Evolutionary conservation across 1,140 invertebrate genomes (phyloP).

Genomic region (Physella acuta): DNA sequence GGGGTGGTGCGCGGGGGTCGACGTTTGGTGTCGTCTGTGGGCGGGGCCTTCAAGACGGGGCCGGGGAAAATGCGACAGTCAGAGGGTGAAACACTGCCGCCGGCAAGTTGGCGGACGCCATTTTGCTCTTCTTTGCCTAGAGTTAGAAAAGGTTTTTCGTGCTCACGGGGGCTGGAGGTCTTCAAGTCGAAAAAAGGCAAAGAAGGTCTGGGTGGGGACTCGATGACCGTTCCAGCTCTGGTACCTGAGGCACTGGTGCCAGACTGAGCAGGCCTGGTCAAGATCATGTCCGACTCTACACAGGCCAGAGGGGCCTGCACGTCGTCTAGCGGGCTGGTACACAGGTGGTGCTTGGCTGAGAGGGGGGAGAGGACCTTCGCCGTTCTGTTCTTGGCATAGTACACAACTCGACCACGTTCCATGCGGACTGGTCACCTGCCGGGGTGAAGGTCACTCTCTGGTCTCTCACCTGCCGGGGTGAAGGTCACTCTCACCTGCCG

Average conservation of each 20-base stretch:
- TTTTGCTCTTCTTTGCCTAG: not conserved
- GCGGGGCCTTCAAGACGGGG: not conserved
- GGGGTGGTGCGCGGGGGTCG: not conserved
- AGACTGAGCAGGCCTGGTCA: not conserved
- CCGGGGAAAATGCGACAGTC: not conserved
- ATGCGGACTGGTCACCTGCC: too few relatives aligned
- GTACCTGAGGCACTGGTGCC: too few relatives aligned
- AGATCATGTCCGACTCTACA: not conserved
- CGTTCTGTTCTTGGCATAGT: not conserved
- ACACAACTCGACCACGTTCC: conserved; percentile 5
- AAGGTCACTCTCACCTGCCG: too few relatives aligned
- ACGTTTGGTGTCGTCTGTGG: not conserved
- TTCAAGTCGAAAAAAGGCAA: not conserved
- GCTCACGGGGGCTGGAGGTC: too few relatives aligned
- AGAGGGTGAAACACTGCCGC: not conserved
- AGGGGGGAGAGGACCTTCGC: not conserved
- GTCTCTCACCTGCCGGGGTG: too few relatives aligned
- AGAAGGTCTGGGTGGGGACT: not conserved
- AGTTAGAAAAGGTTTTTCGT: not conserved
- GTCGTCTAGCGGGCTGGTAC: not conserved
- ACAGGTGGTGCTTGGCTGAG: not conserved
- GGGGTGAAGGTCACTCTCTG: too few relatives aligned
- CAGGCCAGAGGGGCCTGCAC: conserved; percentile 4
- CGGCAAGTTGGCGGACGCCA: not conserved
- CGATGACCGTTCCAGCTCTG: too few relatives aligned